These are phyloP conservation scores for Gambelia wislizenii DNA, from an alignment of 2,797 vertebrate genomes.

Conservation along the genomic window DNA sequence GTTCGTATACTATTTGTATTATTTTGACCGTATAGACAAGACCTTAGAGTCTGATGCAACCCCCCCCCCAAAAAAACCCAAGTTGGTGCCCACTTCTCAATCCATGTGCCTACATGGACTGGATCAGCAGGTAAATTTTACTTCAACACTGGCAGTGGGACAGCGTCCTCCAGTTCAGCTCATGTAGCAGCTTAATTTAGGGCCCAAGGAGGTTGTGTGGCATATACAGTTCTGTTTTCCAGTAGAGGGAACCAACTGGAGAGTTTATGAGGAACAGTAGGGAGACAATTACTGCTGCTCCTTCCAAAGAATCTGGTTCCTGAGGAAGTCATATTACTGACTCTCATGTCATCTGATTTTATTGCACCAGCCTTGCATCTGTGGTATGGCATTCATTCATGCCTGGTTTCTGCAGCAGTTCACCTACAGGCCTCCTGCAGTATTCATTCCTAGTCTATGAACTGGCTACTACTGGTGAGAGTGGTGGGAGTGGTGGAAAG, in stretches of 20 bases:
- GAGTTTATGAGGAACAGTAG: neutral
- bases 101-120: neutral
- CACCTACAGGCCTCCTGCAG: neutral
- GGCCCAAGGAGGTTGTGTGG: neutral
- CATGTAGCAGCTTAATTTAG: neutral
- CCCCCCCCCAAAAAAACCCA: too few species aligned
- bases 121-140: neutral
- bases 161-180: neutral
- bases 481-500: too few species aligned
- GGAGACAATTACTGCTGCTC: neutral
- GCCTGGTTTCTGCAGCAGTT: neutral
- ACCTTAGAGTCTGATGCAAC: too few species aligned
- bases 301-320: neutral
- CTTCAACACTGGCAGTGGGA: neutral
- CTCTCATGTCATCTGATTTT: neutral
- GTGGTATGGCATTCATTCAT: neutral
- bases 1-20: too few species aligned
- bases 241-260: neutral
- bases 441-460: neutral
- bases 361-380: neutral
- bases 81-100: neutral
- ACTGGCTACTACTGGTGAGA: neutral
- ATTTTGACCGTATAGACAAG: too few species aligned
- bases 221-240: neutral
- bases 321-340: neutral